Base-by-base conservation (phyloP, 2,888 invertebrate genomes). In the Leuctra nigra region DNA sequence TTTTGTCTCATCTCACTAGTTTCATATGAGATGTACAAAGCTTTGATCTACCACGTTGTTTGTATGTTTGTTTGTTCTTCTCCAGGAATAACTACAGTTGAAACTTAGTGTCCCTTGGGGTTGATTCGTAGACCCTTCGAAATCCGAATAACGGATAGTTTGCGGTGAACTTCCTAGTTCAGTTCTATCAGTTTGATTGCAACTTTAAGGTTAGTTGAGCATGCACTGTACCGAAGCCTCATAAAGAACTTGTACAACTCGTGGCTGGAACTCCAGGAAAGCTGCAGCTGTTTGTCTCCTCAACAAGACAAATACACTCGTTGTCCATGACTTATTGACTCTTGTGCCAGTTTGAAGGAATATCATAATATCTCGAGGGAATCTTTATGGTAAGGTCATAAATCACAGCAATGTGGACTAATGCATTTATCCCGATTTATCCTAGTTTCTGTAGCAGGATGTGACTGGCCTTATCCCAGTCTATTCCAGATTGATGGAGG, bases 371-470 rank as follows among this genome's bases (percentile, higher is more conserved):
- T n/a, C n/a, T n/a, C n/a, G n/a, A n/a, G n/a, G n/a, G n/a, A n/a
- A n/a, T n/a, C n/a, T n/a, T n/a, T n/a, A n/a, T n/a, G n/a, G n/a
- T n/a, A n/a, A n/a, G n/a, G n/a, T n/a, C n/a, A n/a, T n/a, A n/a
- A n/a, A n/a, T n/a, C n/a, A n/a, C n/a, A n/a, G n/a, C n/a, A n/a
- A n/a, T n/a, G n/a, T n/a, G n/a, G n/a, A n/a, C n/a, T 47, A 25
- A 47, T 47, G 47, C 47, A 47, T 47, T 47, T 47, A 47, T 25
- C 47, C 16, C 3, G 47, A n/a, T n/a, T n/a, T n/a, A n/a, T n/a
- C n/a, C n/a, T n/a, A n/a, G n/a, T 23, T 11, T 23, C 14, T 13
- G 3, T 24, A 16, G 23, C 23, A 47, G 25, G 29, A 47, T 29
- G 47, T 25, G 47, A 47, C 25, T 24, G 47, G 24, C n/a, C 14